Conservation (phyloP, 2,113 vertebrate genomes). For the Smithornis capensis region DNA sequence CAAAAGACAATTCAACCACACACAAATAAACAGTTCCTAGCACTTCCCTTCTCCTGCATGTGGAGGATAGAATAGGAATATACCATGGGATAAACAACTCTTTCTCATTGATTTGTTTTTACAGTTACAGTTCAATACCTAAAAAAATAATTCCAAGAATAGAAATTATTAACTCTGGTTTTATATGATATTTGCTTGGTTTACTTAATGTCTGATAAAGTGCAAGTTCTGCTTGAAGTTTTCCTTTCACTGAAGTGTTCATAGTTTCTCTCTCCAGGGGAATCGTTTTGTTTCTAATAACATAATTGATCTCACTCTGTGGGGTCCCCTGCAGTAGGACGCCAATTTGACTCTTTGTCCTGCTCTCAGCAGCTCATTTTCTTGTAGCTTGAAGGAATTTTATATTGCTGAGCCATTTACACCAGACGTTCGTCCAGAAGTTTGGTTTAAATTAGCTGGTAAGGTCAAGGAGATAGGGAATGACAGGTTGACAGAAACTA, state of each 20-base stretch:
- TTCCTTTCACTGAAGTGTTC: not conserved
- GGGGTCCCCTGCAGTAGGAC: not conserved
- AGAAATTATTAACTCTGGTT: not conserved
- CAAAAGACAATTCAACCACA: not conserved
- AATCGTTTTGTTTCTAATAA: not conserved
- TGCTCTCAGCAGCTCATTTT: not conserved
- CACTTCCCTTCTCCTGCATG: not conserved
- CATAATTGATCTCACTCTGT: not conserved
- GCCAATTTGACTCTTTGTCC: not conserved
- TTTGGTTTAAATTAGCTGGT: not conserved
- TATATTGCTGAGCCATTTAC: not conserved
- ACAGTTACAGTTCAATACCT: not conserved
- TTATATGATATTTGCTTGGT: not conserved
- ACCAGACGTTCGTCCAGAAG: not conserved
- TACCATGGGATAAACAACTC: not conserved
- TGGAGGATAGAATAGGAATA: not conserved
- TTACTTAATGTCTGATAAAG: not conserved
- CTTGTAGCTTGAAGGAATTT: not conserved
- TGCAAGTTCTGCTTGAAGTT: not conserved
- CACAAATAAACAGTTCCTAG: not conserved
- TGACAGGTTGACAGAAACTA: not conserved
- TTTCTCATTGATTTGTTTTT: not conserved
- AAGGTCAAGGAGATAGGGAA: not conserved
- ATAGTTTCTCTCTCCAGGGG: not conserved
- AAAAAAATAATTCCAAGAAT: not conserved